A percentile compares a stretch with the other conserved stretches of the same genome.
Conservation (phyloP, 2,113 vertebrate species). For the Burhinus oedicnemus region DNA sequence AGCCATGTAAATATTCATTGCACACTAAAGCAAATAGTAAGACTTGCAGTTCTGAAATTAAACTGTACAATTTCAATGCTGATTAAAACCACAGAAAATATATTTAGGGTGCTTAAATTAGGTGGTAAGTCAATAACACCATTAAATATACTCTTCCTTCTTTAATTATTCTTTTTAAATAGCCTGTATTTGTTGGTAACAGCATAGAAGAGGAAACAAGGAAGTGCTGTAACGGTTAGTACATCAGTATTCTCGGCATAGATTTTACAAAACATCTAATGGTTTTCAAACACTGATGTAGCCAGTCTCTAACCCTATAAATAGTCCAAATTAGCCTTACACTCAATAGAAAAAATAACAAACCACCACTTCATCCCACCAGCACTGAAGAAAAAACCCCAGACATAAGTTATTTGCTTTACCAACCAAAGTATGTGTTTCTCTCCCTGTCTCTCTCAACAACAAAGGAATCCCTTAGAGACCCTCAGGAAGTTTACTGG, state of each 20-base stretch:
- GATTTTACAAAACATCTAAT: neutral
- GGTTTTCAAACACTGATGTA: neutral
- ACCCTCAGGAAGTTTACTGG: neutral
- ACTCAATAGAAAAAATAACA: neutral
- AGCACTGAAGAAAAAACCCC: neutral
- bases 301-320: neutral
- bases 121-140: neutral
- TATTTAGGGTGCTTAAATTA: neutral
- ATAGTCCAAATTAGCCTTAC: neutral
- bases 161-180: neutral
- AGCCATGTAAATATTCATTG: neutral
- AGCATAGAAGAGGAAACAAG: neutral
- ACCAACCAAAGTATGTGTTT: neutral
- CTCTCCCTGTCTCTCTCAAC: neutral
- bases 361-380: neutral
- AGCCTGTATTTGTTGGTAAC: neutral
- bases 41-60: neutral
- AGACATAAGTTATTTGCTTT: neutral
- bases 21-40: neutral
- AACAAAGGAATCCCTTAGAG: neutral
- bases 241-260: neutral
- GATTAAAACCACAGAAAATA: accelerated
- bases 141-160: neutral
- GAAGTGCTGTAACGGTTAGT: neutral
- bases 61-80: accelerated